These are phyloP conservation scores for Cepaea hortensis DNA, from an alignment of 2,888 invertebrate genomes.

Conservation along the genomic window DNA sequence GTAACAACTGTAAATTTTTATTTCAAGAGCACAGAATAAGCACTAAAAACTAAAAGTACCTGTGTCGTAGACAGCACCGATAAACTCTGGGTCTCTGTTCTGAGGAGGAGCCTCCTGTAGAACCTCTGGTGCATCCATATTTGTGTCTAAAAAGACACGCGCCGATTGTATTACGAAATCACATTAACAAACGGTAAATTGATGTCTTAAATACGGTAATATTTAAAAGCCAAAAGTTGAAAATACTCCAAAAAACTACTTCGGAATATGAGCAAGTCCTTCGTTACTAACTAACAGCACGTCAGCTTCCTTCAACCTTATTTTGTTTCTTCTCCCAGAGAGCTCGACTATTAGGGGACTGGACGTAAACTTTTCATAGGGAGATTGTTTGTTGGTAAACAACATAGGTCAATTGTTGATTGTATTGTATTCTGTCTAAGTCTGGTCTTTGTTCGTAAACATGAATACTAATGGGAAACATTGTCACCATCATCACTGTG, in stretches of 20 bases:
- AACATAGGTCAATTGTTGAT: not conserved
- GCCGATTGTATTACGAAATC: too few species aligned
- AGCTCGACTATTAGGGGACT: not conserved
- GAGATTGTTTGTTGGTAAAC: not conserved
- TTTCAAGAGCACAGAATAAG: not conserved
- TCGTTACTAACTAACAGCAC: not conserved
- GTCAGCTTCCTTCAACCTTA: not conserved
- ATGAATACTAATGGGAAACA: not conserved
- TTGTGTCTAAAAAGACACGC: not conserved
- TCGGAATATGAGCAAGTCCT: not conserved
- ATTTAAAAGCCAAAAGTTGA: not conserved
- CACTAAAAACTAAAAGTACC: not conserved
- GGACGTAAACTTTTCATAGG: not conserved
- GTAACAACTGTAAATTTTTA: not conserved
- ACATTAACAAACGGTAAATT: not conserved
- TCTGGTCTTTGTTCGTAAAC: not conserved
- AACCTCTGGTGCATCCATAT: not conserved
- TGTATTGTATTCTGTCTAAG: not conserved
- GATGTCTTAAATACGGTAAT: not conserved
- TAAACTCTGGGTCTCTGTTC: conserved; percentile 6
- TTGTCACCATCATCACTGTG: not conserved
- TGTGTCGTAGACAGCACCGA: conserved; percentile 3
- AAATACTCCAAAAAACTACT: not conserved
- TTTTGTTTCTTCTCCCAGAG: not conserved
- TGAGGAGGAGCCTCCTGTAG: not conserved